Evolutionary conservation across 2,797 vertebrate species (phyloP), one percentile per base, ranked within the genome.

Genomic region (Trachurus trachurus): DNA sequence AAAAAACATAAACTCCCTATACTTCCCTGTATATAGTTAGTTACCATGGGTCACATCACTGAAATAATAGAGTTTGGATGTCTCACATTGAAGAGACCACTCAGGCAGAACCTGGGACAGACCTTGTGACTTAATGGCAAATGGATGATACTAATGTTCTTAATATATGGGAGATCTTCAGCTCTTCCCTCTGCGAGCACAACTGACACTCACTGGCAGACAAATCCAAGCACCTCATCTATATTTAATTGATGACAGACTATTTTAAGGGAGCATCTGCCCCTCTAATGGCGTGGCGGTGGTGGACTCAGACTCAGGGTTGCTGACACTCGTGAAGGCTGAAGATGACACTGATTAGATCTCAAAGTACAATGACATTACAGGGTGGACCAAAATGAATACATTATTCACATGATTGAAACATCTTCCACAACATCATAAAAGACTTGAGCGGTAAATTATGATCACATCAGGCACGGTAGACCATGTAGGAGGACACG

Each of bases 261-360:
- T 94, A 95, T 95, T 95, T 94, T 88, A 86, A 85, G 89, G 87
- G 76, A 64, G 84, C 66, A 63, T 83, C 85, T 92, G 85, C 83
- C 86, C 90, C 87, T 90, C 82, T 66, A 56, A 76, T 82, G 76
- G 85, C 78, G 85, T 68, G 76, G 26, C 3, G 26, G 26, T 26
- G 26, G 82, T 61, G 70, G 67, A 69, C 69, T 75, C 74, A 72
- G 54, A 86, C 60, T 70, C 26, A 66, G 71, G 64, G 82, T 71
- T 69, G 78, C 42, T 80, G 75, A 88, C 76, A 89, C 88, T 79
- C 79, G 31, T 76, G 76, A 79, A 66, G 57, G 64, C 65, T 71
- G 54, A 21, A 16, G 44, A 67, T 44, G 66, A 54, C 75, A 60
- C 71, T 50, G n/a, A 79, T 76, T 76, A 74, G 17, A 82, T 80